phyloP scores from a whole-genome alignment of 2,888 invertebrate genomes.

The Agrotis exclamationis region DNA sequence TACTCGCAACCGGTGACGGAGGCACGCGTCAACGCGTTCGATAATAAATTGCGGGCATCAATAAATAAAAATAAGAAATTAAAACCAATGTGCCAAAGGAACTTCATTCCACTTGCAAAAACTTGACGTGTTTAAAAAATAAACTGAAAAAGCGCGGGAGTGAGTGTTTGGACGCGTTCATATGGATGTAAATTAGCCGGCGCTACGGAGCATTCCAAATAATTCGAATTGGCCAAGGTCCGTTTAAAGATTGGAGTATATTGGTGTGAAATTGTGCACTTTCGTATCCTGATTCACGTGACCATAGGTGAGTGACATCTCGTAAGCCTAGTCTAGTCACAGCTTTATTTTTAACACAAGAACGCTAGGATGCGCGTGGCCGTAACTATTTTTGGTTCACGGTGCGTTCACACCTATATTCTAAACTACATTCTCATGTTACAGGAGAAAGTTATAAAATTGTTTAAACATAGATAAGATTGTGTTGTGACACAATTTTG shows the following conservation, averaged over 20 bases:
- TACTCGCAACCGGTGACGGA: constrained; percentile 81
- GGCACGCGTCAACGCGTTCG: constrained; percentile 79
- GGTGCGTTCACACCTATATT: constrained; percentile 81
- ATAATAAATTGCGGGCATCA: constrained; percentile 67
- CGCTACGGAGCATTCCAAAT: constrained; percentile 75
- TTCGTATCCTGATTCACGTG: constrained; percentile 75
- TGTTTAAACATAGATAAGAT: constrained; percentile 11
- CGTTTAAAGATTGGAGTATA: constrained; percentile 75
- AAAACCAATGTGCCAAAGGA: constrained; percentile 67
- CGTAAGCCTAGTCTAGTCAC: constrained; percentile 74
- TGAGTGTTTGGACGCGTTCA: constrained; percentile 76
- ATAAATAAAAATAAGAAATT: constrained; percentile 66
- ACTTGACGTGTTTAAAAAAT: constrained; percentile 63
- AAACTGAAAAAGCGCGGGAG: constrained; percentile 74
- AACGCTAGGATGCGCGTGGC: constrained; percentile 82
- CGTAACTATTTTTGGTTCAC: constrained; percentile 86
- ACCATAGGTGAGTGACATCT: constrained; percentile 87
- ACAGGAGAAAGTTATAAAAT: constrained; percentile 73
- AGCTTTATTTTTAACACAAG: constrained; percentile 84
- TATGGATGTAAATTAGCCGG: constrained; percentile 81
- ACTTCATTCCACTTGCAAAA: constrained; percentile 57
- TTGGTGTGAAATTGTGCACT: constrained; percentile 77
- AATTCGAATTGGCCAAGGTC: constrained; percentile 84
- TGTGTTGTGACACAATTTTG: constrained; percentile 1
- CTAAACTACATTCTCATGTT: constrained; percentile 85